These are phyloP conservation scores for Gymnothorax javanicus DNA, from an alignment of 2,797 vertebrate genomes.

Conservation along the genomic window DNA sequence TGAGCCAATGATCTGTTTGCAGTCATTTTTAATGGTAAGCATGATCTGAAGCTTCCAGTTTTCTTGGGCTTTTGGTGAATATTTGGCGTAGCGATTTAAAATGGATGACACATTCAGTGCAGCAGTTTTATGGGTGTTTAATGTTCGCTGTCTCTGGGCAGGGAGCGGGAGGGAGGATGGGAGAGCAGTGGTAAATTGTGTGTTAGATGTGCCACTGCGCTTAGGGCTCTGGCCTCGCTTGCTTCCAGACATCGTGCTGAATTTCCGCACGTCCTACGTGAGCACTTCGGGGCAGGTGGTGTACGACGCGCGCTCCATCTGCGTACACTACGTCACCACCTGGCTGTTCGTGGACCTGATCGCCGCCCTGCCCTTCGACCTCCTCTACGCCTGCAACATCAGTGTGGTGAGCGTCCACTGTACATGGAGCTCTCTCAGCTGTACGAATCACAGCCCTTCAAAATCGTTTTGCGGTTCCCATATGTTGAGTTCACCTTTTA, in stretches of 20 bases:
- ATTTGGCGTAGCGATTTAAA: neutral
- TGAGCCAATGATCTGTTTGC: neutral
- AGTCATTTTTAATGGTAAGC: neutral
- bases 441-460: too few relatives aligned
- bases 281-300: slow-evolving; percentile 86
- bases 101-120: neutral
- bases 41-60: neutral
- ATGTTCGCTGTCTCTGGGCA: neutral
- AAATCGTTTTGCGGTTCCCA: too few relatives aligned
- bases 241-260: slow-evolving; percentile 78
- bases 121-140: neutral
- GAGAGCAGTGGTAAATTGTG: neutral
- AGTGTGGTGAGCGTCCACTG: slow-evolving; percentile 76
- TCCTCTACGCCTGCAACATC: slow-evolving; percentile 86
- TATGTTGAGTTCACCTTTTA: too few relatives aligned
- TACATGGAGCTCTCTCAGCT: too few relatives aligned
- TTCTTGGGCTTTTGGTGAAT: neutral
- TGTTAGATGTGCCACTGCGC: slow-evolving; percentile 7
- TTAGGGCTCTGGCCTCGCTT: slow-evolving; percentile 37
- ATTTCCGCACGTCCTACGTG: slow-evolving; percentile 84
- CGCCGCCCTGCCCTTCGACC: slow-evolving; percentile 83
- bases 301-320: slow-evolving; percentile 80
- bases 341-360: slow-evolving; percentile 86
- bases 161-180: neutral
- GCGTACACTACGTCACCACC: slow-evolving; percentile 81